Conservation (phyloP, 2,113 vertebrate species). For the Rattus norvegicus region DNA sequence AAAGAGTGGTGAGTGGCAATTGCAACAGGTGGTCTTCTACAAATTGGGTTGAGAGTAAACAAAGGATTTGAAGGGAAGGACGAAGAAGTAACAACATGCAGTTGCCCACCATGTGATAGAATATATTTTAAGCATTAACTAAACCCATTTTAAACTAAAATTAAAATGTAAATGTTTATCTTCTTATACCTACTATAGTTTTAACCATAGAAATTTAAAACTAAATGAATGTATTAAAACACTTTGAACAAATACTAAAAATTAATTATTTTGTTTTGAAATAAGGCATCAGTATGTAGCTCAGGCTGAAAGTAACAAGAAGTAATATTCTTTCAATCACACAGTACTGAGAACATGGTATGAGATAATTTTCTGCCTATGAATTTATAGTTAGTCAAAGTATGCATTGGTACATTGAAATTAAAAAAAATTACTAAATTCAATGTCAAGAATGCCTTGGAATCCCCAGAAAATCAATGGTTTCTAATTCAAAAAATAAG, state of each 20-base stretch:
- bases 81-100: neutral
- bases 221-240: neutral
- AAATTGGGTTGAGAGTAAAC: neutral
- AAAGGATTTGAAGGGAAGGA: neutral
- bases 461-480: neutral
- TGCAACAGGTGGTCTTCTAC: neutral
- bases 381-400: neutral
- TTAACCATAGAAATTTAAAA: neutral
- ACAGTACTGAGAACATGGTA: neutral
- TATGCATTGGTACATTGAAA: neutral
- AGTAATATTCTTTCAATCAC: neutral
- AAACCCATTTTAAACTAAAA: neutral
- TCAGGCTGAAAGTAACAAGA: too few species aligned
- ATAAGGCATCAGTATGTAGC: neutral
- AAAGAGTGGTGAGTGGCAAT: rapidly evolving
- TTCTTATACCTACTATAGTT: neutral
- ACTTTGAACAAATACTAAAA: neutral
- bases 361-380: neutral
- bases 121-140: neutral
- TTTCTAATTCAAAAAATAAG: neutral
- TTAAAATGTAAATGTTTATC: neutral
- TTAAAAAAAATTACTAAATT: neutral
- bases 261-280: neutral
- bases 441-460: neutral
- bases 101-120: neutral